Evolutionary conservation across 2,113 vertebrate genomes (phyloP), one percentile per base, ranked within the genome.

Genomic region (Rhinogobius similis): DNA sequence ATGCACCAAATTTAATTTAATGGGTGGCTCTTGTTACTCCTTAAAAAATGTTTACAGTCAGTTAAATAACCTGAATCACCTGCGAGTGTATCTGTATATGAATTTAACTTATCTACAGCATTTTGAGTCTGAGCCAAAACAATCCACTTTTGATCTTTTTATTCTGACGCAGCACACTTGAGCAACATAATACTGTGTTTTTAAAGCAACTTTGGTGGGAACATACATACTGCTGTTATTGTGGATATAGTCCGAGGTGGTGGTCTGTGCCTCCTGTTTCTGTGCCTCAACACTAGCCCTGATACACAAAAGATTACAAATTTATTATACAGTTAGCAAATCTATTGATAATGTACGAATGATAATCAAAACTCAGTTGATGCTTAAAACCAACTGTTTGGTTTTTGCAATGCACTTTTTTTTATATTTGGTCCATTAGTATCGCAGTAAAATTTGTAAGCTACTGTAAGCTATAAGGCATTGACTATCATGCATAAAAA

Each of bases 61-160:
- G 20, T 61, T 61, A 20, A n/a, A 3, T 32, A 38, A 61, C 32
- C 20, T 61, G 29, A 61, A 61, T 38, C 58, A 36, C 29, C 38
- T 18, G 18, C 9, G 11, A 61, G 23, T 55, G 12, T 24, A 55
- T 3, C 44, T 16, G 1, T 36, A 21, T 23, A 26, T 55, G 23
- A 11, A 55, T 24, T 58, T 27, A 29, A 58, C 24, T 18, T 58
- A 27, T 58, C 14, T 2, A 29, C 46, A 46, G 4, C 16, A 41
- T 41, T 41, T 41, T 61, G 29, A 36, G 29, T 61, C 58, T 61
- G 58, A 61, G 58, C 29, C 58, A 38, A 59, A 61, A 38, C 58
- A 61, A 38, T 61, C 29, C 18, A 10, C 27, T 20, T 61, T 20
- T 61, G 10, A 10, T n/a, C 8, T 32, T 10, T 61, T 61, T 36